A percentile compares a stretch with the other conserved stretches of the same genome.
These are phyloP conservation scores for Ostrea denselamellosa DNA, from an alignment of 1,140 invertebrate genomes.

Conservation along the genomic window DNA sequence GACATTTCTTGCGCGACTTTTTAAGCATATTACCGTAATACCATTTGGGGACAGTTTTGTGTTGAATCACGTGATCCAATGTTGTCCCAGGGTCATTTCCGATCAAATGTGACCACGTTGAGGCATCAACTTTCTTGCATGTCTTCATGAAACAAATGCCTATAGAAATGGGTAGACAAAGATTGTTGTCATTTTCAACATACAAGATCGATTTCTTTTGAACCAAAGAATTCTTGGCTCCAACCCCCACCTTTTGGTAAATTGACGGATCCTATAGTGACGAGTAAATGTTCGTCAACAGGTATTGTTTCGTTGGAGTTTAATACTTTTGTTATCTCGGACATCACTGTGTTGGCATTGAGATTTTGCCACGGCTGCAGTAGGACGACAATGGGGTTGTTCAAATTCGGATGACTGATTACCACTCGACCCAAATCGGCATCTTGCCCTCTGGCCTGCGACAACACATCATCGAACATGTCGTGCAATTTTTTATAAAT, in stretches of 20 bases:
- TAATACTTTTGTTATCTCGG: too few relatives aligned
- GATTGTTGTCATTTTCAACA: constrained; percentile 38
- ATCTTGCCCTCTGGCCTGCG: too few relatives aligned
- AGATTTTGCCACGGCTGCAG: not conserved
- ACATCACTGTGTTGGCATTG: not conserved
- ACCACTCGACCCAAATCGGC: too few relatives aligned
- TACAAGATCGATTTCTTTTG: constrained; percentile 28
- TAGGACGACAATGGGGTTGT: too few relatives aligned
- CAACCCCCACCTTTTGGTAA: not conserved
- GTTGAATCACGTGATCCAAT: constrained; percentile 4
- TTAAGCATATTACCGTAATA: constrained; percentile 40
- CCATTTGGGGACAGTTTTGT: constrained; percentile 18
- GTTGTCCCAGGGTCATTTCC: constrained; percentile 1
- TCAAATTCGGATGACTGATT: too few relatives aligned
- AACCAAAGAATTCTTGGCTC: not conserved
- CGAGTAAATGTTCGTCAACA: too few relatives aligned
- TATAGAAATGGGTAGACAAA: constrained; percentile 35
- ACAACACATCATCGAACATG: too few relatives aligned
- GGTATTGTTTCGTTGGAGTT: too few relatives aligned
- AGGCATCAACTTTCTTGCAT: constrained; percentile 20
- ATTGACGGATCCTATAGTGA: too few relatives aligned
- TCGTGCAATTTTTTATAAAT: too few relatives aligned
- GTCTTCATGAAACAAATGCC: constrained; percentile 39
- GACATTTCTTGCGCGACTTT: constrained; percentile 32
- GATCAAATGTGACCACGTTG: constrained; percentile 27